These are phyloP conservation scores for Notodonta ziczac DNA, from an alignment of 2,888 invertebrate genomes.

Conservation along the genomic window DNA sequence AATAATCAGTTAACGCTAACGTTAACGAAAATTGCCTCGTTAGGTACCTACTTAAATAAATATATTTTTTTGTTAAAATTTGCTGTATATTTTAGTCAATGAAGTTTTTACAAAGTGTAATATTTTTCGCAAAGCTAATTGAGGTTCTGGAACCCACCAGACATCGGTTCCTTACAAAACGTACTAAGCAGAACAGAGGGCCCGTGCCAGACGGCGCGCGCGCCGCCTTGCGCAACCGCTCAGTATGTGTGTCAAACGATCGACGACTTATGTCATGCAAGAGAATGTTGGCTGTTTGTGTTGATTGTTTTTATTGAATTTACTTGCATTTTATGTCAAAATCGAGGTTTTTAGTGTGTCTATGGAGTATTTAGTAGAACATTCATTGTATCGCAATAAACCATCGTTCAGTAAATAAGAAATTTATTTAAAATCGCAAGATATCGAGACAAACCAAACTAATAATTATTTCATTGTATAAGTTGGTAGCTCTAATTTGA, in stretches of 20 bases:
- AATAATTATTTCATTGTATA: no score
- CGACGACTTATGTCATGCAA: slow-evolving; percentile 60
- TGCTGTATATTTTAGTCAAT: not conserved
- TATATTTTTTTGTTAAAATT: no score
- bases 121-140: slow-evolving; percentile 16
- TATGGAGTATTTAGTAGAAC: no score
- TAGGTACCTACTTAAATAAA: no score
- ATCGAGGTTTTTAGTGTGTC: not conserved
- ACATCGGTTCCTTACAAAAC: slow-evolving; percentile 57
- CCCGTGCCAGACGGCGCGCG: slow-evolving; percentile 60
- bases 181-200: slow-evolving; percentile 46
- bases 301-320: slow-evolving; percentile 30
- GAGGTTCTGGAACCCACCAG: slow-evolving; percentile 42
- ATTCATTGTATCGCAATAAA: no score
- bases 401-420: no score
- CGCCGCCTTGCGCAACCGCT: slow-evolving; percentile 60
- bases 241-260: slow-evolving; percentile 71
- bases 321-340: not conserved
- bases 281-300: slow-evolving; percentile 51
- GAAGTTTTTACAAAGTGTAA: not conserved
- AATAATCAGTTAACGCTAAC: no score
- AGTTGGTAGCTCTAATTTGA: no score
- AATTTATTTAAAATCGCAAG: no score
- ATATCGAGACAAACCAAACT: no score
- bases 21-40: no score